Evolutionary conservation across 2,888 invertebrate genomes (phyloP).

Genomic region (Leucophenga montana): DNA sequence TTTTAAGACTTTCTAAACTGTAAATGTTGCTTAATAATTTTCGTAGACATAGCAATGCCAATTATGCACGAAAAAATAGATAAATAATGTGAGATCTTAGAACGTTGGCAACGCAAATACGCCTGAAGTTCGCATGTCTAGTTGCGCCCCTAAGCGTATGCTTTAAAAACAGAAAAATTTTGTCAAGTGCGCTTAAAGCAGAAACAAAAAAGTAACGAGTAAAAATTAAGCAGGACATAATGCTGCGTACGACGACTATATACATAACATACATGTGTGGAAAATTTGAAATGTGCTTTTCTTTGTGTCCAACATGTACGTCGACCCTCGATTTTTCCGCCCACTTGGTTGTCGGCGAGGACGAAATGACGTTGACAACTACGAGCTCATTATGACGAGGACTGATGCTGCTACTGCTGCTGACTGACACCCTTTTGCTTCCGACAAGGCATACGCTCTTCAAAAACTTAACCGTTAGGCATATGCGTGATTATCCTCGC

Average conservation of each 20-base stretch:
- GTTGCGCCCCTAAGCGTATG: background rate
- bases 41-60: too few relatives aligned
- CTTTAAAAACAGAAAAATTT: background rate
- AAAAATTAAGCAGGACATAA: background rate
- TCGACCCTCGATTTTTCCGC: too few relatives aligned
- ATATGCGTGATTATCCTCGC: constrained; percentile 62
- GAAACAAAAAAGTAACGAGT: background rate
- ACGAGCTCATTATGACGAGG: constrained; percentile 53
- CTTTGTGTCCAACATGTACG: constrained; percentile 8
- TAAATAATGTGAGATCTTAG: background rate
- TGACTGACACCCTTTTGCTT: constrained; percentile 49
- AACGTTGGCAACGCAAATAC: background rate
- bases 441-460: constrained; percentile 49
- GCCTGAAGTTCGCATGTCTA: background rate
- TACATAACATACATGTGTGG: background rate
- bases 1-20: too few relatives aligned
- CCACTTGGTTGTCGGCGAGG: too few relatives aligned
- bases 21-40: too few relatives aligned
- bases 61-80: too few relatives aligned
- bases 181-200: background rate
- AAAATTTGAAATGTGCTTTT: background rate
- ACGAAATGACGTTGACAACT: too few relatives aligned
- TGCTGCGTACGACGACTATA: background rate
- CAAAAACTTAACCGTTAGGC: constrained; percentile 65
- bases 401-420: too few relatives aligned